Evolutionary conservation across 2,797 vertebrate genomes (phyloP), one percentile per base, ranked within the genome.

Genomic region (Alectoris magna): DNA sequence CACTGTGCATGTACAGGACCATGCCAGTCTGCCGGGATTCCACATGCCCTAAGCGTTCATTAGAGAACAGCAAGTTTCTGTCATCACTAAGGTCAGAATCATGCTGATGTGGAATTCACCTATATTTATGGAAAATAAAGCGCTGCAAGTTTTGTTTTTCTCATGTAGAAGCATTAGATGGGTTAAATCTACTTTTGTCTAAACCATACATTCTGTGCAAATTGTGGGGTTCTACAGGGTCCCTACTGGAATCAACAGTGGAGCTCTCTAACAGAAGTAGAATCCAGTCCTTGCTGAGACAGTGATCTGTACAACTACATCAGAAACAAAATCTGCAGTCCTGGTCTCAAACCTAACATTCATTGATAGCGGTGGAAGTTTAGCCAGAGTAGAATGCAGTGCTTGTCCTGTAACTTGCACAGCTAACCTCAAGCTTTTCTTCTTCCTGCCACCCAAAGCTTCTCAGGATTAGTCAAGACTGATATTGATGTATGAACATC

Each of bases 401-500:
- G 39, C 74, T 85, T 85, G 88, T 83, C 80, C 74, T 67, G 51
- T 71, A 81, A 83, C 34, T 93, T 88, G 46, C 64, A 82, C 19
- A 85, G 39, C 59, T 87, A 94, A 93, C 62, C 87, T 88, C 70
- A 90, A 95, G 69, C 29, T 93, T 90, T 88, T 76, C 84, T 84
- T 91, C 68, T 85, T 88, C 77, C 66, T 81, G 63, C 71, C 36
- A 53, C 89, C 63, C 86, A 91, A 53, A 83, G 29, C 21, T 91
- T 93, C 72, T 95, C 88, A 90, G 87, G 87, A 93, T 95, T 92
- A 90, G 71, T 84, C 67, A 78, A 79, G 77, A 73, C 46, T 87
- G 88, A 84, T 94, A 89, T 53, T 96, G 91, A 94, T 94, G 84
- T 90, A 92, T 91, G 93, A 95, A 92, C 81, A 83, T 95, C 84